A percentile compares a stretch with the other conserved stretches of the same genome.
These are phyloP conservation scores for Dreissena polymorpha DNA, from an alignment of 1,140 invertebrate genomes.

Conservation along the genomic window DNA sequence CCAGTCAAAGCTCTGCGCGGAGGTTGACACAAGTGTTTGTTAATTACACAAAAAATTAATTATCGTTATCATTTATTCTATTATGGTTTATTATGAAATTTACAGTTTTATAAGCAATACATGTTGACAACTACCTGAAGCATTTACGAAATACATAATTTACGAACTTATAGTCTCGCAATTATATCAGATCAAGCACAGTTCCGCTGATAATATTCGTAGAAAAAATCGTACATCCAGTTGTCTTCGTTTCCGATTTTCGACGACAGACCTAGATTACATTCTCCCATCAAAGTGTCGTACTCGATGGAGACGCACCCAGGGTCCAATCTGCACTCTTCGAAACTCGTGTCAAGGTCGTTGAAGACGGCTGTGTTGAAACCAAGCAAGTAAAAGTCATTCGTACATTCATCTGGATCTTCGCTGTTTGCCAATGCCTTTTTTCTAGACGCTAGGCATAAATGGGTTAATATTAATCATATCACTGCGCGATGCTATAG, in stretches of 20 bases:
- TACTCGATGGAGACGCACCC: slow-evolving; percentile 16
- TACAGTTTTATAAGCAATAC: too few species aligned
- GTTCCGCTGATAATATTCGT: slow-evolving; percentile 26
- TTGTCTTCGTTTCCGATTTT: not conserved
- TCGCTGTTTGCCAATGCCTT: too few species aligned
- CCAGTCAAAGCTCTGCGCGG: too few species aligned
- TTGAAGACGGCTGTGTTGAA: not conserved
- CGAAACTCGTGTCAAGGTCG: not conserved
- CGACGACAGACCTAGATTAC: not conserved
- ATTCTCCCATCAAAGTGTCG: not conserved
- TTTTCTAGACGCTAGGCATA: too few species aligned
- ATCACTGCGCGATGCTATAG: not conserved
- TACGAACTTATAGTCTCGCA: not conserved
- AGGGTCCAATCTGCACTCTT: not conserved
- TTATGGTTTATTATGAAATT: too few species aligned
- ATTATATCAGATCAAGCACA: not conserved
- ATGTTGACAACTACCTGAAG: too few species aligned
- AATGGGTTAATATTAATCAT: not conserved
- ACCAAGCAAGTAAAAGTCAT: not conserved
- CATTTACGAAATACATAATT: too few species aligned
- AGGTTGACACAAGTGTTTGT: too few species aligned
- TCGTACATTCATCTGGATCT: too few species aligned
- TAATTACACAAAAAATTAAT: too few species aligned
- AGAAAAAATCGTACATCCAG: not conserved
- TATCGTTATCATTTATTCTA: too few species aligned